Conservation (phyloP, 2,888 invertebrate genomes). For the Smittia aterrima region DNA sequence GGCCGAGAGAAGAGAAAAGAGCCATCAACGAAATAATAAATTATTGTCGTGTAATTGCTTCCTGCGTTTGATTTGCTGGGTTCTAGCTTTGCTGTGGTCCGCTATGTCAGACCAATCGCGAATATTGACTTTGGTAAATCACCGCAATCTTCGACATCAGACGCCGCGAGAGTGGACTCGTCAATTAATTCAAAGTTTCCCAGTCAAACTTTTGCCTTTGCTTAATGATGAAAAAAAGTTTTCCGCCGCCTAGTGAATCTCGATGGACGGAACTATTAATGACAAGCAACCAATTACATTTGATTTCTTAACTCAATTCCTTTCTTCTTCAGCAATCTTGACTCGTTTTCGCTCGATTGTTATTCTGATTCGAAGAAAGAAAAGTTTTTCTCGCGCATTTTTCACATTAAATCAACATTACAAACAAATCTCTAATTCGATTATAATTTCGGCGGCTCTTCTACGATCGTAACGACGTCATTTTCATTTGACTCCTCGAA, state of each 20-base stretch:
- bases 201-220: neutral
- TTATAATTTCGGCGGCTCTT: conserved; percentile 37
- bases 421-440: conserved; percentile 36
- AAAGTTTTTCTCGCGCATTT: conserved; percentile 32
- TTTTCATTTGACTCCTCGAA: conserved; percentile 3
- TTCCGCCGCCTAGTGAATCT: neutral
- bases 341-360: conserved; percentile 12
- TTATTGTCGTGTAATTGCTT: conserved; percentile 42
- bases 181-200: neutral
- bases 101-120: conserved; percentile 21
- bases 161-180: no score
- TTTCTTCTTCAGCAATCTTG: neutral
- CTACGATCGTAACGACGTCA: conserved; percentile 31
- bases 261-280: conserved; percentile 33
- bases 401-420: conserved; percentile 41
- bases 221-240: neutral
- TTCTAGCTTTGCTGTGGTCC: conserved; percentile 2
- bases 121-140: neutral
- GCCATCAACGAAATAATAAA: conserved; percentile 42
- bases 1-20: conserved; percentile 7
- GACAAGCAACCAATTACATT: conserved; percentile 37
- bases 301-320: conserved; percentile 33
- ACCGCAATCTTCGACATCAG: neutral
- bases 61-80: conserved; percentile 33
- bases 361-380: neutral